Conservation (phyloP, 1,140 invertebrate species). For the Nebria ingens region DNA sequence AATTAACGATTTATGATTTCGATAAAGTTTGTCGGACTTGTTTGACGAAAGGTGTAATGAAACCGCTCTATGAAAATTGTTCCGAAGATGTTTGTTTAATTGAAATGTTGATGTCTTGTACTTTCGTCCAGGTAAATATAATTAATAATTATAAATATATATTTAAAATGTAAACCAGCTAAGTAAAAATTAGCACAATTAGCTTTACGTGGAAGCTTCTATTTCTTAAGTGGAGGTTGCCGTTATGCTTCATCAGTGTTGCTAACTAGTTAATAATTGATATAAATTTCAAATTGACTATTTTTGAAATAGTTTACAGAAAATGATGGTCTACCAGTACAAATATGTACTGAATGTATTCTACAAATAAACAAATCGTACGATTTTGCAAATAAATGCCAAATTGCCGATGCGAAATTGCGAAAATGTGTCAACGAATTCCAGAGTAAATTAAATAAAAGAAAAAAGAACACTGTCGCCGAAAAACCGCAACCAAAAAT, state of each 20-base stretch:
- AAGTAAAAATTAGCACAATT: too few relatives aligned
- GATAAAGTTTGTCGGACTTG: constrained; percentile 19
- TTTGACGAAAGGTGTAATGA: constrained; percentile 13
- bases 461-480: neutral
- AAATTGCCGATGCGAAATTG: constrained; percentile 10
- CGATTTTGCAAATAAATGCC: neutral
- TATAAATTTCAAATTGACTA: too few relatives aligned
- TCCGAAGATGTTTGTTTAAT: constrained; percentile 2
- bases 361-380: constrained; percentile 13
- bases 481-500: neutral
- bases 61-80: constrained; percentile 13
- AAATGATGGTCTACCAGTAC: constrained; percentile 18
- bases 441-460: constrained; percentile 1
- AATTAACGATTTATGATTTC: too few relatives aligned
- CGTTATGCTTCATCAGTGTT: too few relatives aligned
- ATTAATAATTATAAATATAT: neutral
- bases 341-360: constrained; percentile 20
- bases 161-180: neutral
- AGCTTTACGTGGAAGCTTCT: too few relatives aligned
- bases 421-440: constrained; percentile 6
- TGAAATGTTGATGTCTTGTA: constrained; percentile 14
- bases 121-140: constrained; percentile 11
- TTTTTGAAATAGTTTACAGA: constrained; percentile 15
- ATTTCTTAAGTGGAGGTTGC: too few relatives aligned
- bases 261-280: too few relatives aligned